Percentiles rank a stretch among this genome's conserved stretches.
Conservation (phyloP, 2,797 vertebrate genomes). For the Manis pentadactyla region DNA sequence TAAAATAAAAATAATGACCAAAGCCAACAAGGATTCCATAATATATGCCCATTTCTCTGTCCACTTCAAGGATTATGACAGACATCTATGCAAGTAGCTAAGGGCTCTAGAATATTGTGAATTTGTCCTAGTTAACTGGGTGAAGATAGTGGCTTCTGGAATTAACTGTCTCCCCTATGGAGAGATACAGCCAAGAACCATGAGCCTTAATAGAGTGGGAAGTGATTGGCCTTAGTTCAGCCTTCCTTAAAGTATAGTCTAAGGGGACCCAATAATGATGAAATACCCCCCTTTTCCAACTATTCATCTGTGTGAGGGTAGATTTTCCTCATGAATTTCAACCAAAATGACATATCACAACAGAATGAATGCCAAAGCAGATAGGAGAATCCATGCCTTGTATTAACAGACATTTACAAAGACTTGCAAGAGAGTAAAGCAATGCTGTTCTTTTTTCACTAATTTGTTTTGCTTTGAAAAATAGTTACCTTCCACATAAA, state of each 20-base stretch:
- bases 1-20: background rate
- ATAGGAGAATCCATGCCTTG: background rate
- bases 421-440: background rate
- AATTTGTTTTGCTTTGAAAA: background rate
- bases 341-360: background rate
- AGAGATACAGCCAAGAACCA: background rate
- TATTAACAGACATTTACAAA: background rate
- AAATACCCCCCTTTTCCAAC: background rate
- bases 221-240: background rate
- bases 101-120: background rate
- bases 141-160: background rate
- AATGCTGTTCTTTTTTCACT: background rate
- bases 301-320: background rate
- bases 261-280: background rate
- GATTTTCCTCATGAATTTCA: background rate
- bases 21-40: too few species aligned
- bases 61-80: background rate
- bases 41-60: background rate
- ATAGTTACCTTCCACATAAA: background rate
- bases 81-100: background rate
- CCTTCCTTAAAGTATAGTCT: background rate
- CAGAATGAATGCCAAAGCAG: background rate
- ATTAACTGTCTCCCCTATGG: background rate
- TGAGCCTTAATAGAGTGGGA: background rate
- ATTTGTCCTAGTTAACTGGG: background rate